Conservation (phyloP, 2,888 invertebrate genomes). For the Tinea trinotella region DNA sequence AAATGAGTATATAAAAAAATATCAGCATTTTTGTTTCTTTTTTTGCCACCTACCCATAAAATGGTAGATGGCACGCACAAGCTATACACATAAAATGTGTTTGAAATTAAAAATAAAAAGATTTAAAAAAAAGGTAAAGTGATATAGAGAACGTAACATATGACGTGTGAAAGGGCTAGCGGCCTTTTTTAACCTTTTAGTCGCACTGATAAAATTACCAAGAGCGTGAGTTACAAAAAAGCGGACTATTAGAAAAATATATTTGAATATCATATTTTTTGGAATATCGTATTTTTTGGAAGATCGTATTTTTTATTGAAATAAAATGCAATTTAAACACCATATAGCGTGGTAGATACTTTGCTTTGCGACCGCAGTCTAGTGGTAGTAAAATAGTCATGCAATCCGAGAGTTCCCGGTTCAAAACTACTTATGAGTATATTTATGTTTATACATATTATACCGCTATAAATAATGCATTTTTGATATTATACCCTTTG, state of each 20-base stretch:
- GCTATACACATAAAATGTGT: neutral
- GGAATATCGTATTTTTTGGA: neutral
- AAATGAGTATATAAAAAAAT: neutral
- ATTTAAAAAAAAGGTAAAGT: conserved; percentile 8
- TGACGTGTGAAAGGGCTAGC: neutral
- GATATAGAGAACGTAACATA: neutral
- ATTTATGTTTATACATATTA: too few species aligned
- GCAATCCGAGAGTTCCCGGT: too few species aligned
- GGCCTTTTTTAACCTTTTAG: neutral
- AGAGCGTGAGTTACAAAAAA: neutral
- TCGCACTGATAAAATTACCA: neutral
- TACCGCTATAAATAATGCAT: too few species aligned
- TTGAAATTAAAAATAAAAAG: conserved; percentile 1
- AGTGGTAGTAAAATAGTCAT: too few species aligned
- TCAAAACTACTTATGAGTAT: too few species aligned
- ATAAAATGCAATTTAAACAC: too few species aligned
- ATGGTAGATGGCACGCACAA: too few species aligned
- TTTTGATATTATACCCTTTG: too few species aligned
- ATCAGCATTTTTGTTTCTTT: neutral
- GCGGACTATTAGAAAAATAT: neutral
- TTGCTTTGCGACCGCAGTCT: too few species aligned
- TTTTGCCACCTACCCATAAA: neutral
- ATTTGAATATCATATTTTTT: neutral
- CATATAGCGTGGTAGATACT: too few species aligned
- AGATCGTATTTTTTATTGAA: neutral